Evolutionary conservation across 2,113 vertebrate species (phyloP), one percentile per base, ranked within the genome.

Genomic region (Dicentrarchus labrax): DNA sequence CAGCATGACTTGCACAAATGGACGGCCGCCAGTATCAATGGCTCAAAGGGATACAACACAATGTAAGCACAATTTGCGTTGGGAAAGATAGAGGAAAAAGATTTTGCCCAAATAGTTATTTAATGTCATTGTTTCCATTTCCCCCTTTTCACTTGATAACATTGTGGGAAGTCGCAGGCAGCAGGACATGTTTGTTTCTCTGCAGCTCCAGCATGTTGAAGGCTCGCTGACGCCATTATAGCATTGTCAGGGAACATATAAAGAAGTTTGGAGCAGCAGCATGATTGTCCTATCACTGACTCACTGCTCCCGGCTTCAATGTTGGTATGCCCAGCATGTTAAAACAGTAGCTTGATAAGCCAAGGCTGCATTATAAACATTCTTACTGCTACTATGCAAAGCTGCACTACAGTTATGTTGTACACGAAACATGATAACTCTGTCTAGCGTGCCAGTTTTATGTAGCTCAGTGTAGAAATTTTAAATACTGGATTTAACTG

Each of bases 1-100:
- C 83, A 88, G 92, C 86, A 92, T 92, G 91, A 93, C 90, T 93
- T 92, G 91, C 91, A 91, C 80, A 91, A 91, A 91, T 76, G 74
- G 62, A 89, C 65, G 38, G 50, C 87, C 1, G 65, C 82, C 75
- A 72, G 86, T 93, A 87, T 94, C 88, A 80, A 72, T 94, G 88
- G 73, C 88, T 92, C 92, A 91, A 93, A 93, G 85, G 86, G 65
- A 82, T 24, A 65, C 66, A 16, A 74, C 71, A 94, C 88, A 91
- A 91, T 92, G 87, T 83, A 61, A 83, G 82, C 77, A 74, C 75
- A 82, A 8, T 86, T 78, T 0, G 3, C 82, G 50, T 67, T 50
- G 68, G 62, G 64, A 71, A 38, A 88, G 86, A 89, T 76, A 51
- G 85, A 86, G 88, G 86, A 22, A 88, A 90, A 86, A 53, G 69